phyloP scores from a whole-genome alignment of 2,797 vertebrate genomes.

The Morus bassanus region DNA sequence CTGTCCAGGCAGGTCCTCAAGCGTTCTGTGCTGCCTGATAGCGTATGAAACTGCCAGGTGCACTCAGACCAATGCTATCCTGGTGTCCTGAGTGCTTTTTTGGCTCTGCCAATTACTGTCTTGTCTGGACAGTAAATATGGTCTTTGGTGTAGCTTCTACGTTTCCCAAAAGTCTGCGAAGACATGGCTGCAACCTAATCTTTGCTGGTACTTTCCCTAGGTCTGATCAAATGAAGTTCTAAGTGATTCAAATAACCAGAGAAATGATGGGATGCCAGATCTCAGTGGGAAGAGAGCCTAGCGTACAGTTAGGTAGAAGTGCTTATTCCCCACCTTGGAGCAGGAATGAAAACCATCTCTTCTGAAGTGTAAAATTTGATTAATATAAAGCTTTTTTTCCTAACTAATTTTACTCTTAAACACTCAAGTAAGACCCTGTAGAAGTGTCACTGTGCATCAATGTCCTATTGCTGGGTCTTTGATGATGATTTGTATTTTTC shows the following conservation, averaged over 20 bases:
- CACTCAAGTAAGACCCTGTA: not conserved
- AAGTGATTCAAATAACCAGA: not conserved
- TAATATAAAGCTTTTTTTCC: not conserved
- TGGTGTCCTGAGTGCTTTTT: not conserved
- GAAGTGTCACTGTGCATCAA: not conserved
- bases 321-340: not conserved
- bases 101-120: not conserved
- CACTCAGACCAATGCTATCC: rapidly evolving
- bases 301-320: not conserved
- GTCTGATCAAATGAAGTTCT: not conserved
- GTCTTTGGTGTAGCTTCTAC: not conserved
- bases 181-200: not conserved
- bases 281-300: not conserved
- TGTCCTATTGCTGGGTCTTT: not conserved
- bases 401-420: not conserved
- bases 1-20: not conserved
- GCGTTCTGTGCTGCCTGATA: not conserved
- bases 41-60: not conserved
- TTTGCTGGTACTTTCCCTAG: not conserved
- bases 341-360: not conserved
- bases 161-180: not conserved
- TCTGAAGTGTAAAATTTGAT: not conserved
- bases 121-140: not conserved
- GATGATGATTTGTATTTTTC: not conserved
- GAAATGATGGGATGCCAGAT: not conserved